phyloP scores from a whole-genome alignment of 2,797 vertebrate species.

The Agapornis canus region DNA sequence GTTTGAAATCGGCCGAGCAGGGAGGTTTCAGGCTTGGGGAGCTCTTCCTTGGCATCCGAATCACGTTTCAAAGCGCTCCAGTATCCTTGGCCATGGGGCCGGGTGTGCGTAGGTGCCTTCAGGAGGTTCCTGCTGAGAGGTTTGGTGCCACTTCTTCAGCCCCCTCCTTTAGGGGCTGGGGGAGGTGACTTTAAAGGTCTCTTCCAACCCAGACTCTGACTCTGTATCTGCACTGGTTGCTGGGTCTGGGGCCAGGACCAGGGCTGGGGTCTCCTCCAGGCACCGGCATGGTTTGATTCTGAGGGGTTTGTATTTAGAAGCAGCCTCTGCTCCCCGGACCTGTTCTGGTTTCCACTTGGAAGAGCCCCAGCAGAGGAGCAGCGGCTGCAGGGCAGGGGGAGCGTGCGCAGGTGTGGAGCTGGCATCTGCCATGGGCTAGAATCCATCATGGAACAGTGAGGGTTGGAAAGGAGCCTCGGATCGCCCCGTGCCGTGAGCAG shows the following conservation, averaged over 20 bases:
- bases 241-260: accelerated
- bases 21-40: not conserved
- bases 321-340: not conserved
- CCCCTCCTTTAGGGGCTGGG: not conserved
- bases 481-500: too few relatives aligned
- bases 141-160: not conserved
- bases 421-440: accelerated
- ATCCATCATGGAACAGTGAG: too few relatives aligned
- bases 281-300: not conserved
- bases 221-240: not conserved
- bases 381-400: not conserved
- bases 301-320: not conserved
- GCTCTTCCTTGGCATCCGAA: not conserved
- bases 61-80: not conserved
- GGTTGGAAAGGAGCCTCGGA: too few relatives aligned
- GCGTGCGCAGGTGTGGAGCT: not conserved
- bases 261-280: not conserved
- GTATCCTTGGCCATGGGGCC: accelerated
- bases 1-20: not conserved
- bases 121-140: not conserved
- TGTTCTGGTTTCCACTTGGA: accelerated
- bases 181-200: not conserved
- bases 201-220: not conserved
- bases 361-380: not conserved
- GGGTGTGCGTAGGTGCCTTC: not conserved